A percentile compares a stretch with the other conserved stretches of the same genome.
These are phyloP conservation scores for Aporophyla nigra DNA, from an alignment of 2,888 invertebrate species.

Conservation along the genomic window DNA sequence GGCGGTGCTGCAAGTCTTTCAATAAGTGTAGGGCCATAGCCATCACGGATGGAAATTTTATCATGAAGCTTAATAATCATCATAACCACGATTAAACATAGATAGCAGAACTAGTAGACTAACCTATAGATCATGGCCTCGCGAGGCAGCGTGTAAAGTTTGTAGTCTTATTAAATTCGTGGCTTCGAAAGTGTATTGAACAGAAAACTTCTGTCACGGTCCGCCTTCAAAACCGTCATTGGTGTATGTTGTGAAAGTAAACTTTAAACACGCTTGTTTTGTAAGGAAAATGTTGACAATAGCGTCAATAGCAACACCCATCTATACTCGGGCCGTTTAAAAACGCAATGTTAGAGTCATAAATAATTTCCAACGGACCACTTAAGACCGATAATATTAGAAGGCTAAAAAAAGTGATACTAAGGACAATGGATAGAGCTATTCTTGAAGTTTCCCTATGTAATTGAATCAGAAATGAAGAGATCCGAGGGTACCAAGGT, in stretches of 20 bases:
- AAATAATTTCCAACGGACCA: too few species aligned
- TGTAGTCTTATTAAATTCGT: background rate
- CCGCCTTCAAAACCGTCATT: background rate
- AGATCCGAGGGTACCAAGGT: too few species aligned
- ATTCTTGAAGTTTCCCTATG: too few species aligned
- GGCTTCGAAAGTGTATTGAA: background rate
- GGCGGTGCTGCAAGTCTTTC: constrained; percentile 84
- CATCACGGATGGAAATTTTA: constrained; percentile 78
- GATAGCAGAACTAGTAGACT: background rate
- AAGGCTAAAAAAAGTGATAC: too few species aligned
- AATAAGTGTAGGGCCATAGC: constrained; percentile 83
- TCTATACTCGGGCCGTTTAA: too few species aligned
- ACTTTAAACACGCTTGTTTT: background rate
- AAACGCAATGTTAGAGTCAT: too few species aligned
- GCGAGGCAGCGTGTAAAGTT: background rate
- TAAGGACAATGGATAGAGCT: too few species aligned
- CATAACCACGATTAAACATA: constrained; percentile 76
- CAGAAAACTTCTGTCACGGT: background rate
- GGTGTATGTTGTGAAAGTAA: background rate
- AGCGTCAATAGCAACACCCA: too few species aligned
- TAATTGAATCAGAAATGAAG: too few species aligned
- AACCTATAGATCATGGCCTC: background rate
- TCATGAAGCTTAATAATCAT: constrained; percentile 82
- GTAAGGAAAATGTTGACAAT: background rate
- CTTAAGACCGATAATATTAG: too few species aligned